phyloP scores from a whole-genome alignment of 2,888 invertebrate genomes.

The Seira musarum region DNA sequence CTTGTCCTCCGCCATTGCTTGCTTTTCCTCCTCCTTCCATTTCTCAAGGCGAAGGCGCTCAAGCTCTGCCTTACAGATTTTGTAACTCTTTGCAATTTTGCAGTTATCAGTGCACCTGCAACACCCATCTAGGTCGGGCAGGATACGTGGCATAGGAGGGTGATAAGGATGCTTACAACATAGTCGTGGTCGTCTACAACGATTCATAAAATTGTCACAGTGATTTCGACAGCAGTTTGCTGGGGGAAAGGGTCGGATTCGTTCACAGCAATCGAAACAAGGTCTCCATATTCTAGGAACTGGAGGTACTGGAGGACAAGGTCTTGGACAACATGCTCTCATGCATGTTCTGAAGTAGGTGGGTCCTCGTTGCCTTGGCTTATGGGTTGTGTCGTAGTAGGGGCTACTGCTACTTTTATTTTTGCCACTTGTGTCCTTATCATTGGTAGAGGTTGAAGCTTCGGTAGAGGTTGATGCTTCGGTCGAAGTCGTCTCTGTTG shows the following conservation, averaged over 20 bases:
- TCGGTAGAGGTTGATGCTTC: too few relatives aligned
- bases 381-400: too few relatives aligned
- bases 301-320: background rate
- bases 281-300: background rate
- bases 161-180: background rate
- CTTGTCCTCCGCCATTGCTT: slow-evolving; percentile 29
- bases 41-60: slow-evolving; percentile 25
- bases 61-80: slow-evolving; percentile 33
- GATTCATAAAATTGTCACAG: background rate
- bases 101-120: background rate
- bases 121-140: background rate
- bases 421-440: too few relatives aligned
- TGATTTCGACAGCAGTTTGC: background rate
- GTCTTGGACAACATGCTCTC: background rate
- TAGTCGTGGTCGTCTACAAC: background rate
- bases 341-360: too few relatives aligned
- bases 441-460: too few relatives aligned
- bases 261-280: background rate
- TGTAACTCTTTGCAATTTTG: background rate
- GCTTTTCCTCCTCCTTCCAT: background rate
- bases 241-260: background rate
- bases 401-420: too few relatives aligned
- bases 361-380: too few relatives aligned
- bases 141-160: background rate
- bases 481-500: too few relatives aligned